Conservation (phyloP, 2,888 invertebrate species). For the Catocala sponsa region DNA sequence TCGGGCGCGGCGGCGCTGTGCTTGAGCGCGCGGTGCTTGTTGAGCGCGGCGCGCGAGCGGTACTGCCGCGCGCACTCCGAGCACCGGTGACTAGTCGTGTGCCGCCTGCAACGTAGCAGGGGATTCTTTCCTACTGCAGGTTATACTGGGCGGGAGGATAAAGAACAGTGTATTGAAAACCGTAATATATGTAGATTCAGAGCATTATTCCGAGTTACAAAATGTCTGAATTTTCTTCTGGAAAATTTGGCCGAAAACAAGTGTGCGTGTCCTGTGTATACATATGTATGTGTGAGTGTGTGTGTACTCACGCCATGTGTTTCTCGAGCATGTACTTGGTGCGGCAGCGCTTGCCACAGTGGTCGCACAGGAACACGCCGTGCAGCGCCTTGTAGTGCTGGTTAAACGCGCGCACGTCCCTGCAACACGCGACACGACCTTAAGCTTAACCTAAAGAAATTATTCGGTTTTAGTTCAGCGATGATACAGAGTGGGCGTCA, state of each 20-base stretch:
- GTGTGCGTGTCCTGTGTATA: no score
- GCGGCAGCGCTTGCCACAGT: slow-evolving; percentile 38
- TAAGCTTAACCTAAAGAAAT: not conserved
- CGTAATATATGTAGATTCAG: no score
- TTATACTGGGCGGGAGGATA: no score
- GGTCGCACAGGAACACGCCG: slow-evolving; percentile 33
- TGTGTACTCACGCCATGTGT: slow-evolving; percentile 36
- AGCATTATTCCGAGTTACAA: no score
- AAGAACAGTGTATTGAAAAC: no score
- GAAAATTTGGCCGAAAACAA: no score
- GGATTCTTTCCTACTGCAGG: no score
- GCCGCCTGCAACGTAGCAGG: slow-evolving; percentile 16
- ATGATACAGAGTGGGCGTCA: not conserved
- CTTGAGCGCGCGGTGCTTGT: slow-evolving; percentile 17
- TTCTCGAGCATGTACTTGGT: slow-evolving; percentile 33
- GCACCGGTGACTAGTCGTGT: slow-evolving; percentile 21
- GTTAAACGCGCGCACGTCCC: slow-evolving; percentile 23
- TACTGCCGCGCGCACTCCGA: slow-evolving; percentile 20
- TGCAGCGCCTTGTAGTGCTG: slow-evolving; percentile 32
- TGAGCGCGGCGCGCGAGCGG: slow-evolving; percentile 20
- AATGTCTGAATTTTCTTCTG: no score
- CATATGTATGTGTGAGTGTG: no score
- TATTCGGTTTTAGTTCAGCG: not conserved
- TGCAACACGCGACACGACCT: slow-evolving; percentile 12
- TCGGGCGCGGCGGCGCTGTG: slow-evolving; percentile 33